phyloP scores from a whole-genome alignment of 2,888 invertebrate genomes.

The Eupithecia inturbata region DNA sequence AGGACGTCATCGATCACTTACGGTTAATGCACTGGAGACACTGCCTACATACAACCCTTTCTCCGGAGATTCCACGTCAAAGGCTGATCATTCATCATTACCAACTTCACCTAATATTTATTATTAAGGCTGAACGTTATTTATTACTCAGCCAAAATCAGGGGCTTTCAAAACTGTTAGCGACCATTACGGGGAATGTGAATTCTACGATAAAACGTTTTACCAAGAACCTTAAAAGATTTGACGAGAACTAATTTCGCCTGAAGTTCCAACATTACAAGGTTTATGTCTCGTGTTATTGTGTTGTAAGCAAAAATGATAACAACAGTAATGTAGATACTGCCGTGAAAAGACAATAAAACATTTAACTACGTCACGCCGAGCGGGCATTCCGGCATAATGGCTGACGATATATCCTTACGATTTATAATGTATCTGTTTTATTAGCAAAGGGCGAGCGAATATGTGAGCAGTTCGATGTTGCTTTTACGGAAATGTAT shows the following conservation, averaged over 20 bases:
- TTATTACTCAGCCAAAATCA: background rate
- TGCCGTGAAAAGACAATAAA: constrained; percentile 77
- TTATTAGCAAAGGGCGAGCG: constrained; percentile 72
- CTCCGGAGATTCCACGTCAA: constrained; percentile 52
- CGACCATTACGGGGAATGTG: background rate
- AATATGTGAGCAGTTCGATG: constrained; percentile 34
- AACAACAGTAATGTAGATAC: constrained; percentile 68
- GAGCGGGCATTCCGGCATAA: constrained; percentile 67
- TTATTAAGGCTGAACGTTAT: constrained; percentile 25
- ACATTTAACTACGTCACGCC: constrained; percentile 76
- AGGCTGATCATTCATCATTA: constrained; percentile 57
- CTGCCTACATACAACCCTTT: constrained; percentile 66
- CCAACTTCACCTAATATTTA: constrained; percentile 40
- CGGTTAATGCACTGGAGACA: constrained; percentile 66
- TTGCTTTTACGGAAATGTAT: constrained; percentile 14
- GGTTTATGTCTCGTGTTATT: constrained; percentile 58
- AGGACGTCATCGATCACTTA: constrained; percentile 74
- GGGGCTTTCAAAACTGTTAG: background rate
- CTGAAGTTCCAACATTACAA: constrained; percentile 52
- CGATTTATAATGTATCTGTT: constrained; percentile 77
- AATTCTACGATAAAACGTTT: constrained; percentile 34
- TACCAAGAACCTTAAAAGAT: constrained; percentile 41
- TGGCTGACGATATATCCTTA: constrained; percentile 71
- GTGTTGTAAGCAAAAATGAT: constrained; percentile 68
- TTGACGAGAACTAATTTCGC: constrained; percentile 50